Evolutionary conservation across 1,140 invertebrate species (phyloP), one percentile per base, ranked within the genome.

Genomic region (Drosophila nigromelanica): DNA sequence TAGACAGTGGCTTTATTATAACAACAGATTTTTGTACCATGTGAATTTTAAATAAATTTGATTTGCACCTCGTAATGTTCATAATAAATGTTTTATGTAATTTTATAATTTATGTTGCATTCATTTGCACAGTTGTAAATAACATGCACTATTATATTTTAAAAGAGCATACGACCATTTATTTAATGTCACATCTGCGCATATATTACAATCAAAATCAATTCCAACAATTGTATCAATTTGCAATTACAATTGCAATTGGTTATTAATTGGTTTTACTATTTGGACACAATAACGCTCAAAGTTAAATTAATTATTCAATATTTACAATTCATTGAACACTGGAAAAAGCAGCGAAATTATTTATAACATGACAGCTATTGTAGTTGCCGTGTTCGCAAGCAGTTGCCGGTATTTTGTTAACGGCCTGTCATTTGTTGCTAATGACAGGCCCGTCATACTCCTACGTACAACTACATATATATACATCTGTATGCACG

Each of bases 231-330:
- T 47, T 74, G 70, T 64, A 73, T 50, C 62, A 47, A 48, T 70
- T 74, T 58, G 52, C 45, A 60, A 67, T 76, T 76, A 66, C 62
- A 72, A 58, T 64, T 52, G 62, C 59, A 69, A 62, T 67, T 59
- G 64, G 39, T 73, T 77, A 66, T 85, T 85, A 77, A 85, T 80
- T 86, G 69, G 76, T 76, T 70, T 54, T 40, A 33, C 24, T 67
- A 48, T 63, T 68, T 33, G 39, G 18, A 11, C 56, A 27, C 30
- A 45, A 61, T 51, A 33, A 27, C 10, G 37, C 45, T 37, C 52
- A 72, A 48, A 60, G 15, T 45, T 64, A 18, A 70, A 69, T 86
- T 69, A 80, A 86, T 77, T 74, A 86, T 71, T 52, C 37, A 68
- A 61, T 60, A 67, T 56, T 69, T 60, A 68, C 61, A 80, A 80